Evolutionary conservation across 2,113 vertebrate genomes (phyloP).

Genomic region (Ornithorhynchus anatinus): DNA sequence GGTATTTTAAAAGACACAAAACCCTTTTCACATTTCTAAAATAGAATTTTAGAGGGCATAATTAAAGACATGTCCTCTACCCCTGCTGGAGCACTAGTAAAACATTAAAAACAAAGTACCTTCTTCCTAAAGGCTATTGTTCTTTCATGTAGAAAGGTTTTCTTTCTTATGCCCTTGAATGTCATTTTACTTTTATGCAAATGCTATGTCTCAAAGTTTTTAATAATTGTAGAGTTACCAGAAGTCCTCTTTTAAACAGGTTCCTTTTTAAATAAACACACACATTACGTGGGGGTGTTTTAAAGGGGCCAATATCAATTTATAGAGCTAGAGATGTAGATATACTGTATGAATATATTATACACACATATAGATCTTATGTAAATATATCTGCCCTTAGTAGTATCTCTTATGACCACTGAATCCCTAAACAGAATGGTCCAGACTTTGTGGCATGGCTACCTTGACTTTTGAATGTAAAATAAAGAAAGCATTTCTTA

Average conservation of each 20-base stretch:
- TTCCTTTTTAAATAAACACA: background rate
- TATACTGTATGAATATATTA: no score
- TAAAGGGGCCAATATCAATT: background rate
- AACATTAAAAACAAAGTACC: background rate
- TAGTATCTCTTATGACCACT: no score
- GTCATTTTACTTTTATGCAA: background rate
- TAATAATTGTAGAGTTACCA: background rate
- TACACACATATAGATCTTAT: no score
- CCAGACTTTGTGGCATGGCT: no score
- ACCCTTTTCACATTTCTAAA: background rate
- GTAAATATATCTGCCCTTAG: no score
- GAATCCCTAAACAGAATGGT: no score
- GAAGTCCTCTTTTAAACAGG: background rate
- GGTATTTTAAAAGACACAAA: conserved; percentile 14
- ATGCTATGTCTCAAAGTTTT: background rate
- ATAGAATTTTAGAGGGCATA: background rate
- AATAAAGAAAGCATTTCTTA: no score
- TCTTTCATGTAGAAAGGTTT: background rate
- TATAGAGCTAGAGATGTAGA: no score
- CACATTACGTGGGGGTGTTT: background rate
- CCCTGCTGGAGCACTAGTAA: background rate
- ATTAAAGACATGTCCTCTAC: conserved; percentile 11
- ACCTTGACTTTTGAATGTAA: no score
- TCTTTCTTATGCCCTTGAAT: background rate
- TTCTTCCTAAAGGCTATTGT: background rate